These are phyloP conservation scores for Orius laevigatus DNA, from an alignment of 1,140 invertebrate species.

Conservation along the genomic window DNA sequence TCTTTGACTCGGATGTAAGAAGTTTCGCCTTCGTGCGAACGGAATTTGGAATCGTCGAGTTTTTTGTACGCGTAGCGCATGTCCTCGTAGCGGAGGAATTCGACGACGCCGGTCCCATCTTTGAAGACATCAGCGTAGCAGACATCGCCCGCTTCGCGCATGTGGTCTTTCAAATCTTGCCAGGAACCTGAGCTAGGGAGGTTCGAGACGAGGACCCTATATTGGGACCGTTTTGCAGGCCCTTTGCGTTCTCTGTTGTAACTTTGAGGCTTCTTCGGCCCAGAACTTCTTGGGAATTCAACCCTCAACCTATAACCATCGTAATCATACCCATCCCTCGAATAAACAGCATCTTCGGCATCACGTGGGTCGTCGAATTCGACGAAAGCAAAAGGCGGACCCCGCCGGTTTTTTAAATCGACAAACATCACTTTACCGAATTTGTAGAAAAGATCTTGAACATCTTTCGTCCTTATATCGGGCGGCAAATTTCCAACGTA, in stretches of 20 bases:
- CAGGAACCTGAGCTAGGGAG: slow-evolving; percentile 81
- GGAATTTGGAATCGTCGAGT: slow-evolving; percentile 90
- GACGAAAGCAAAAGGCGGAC: slow-evolving; percentile 97
- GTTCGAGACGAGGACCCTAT: slow-evolving; percentile 71
- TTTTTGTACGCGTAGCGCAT: slow-evolving; percentile 99
- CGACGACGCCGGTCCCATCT: slow-evolving; percentile 95
- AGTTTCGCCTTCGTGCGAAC: slow-evolving; percentile 95
- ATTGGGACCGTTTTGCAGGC: slow-evolving; percentile 79
- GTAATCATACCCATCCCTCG: slow-evolving; percentile 94
- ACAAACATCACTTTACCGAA: slow-evolving; percentile 98
- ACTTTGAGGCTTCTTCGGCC: slow-evolving; percentile 31
- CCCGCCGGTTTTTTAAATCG: slow-evolving; percentile 93
- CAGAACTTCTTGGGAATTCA: slow-evolving; percentile 72
- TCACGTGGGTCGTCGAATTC: slow-evolving; percentile 97
- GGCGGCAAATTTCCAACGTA: slow-evolving; percentile 98
- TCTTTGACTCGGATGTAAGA: slow-evolving; percentile 90
- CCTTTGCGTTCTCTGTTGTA: slow-evolving; percentile 44
- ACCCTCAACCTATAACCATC: slow-evolving; percentile 93
- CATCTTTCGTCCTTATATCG: slow-evolving; percentile 94
- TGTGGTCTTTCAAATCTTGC: slow-evolving; percentile 99
- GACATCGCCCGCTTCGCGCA: slow-evolving; percentile 97
- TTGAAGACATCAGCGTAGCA: slow-evolving; percentile 98
- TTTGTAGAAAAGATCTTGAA: slow-evolving; percentile 98
- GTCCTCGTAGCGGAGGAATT: slow-evolving; percentile 91
- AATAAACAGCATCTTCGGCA: slow-evolving; percentile 94